Evolutionary conservation across 2,113 vertebrate species (phyloP).

Genomic region (Scytalopus superciliaris): DNA sequence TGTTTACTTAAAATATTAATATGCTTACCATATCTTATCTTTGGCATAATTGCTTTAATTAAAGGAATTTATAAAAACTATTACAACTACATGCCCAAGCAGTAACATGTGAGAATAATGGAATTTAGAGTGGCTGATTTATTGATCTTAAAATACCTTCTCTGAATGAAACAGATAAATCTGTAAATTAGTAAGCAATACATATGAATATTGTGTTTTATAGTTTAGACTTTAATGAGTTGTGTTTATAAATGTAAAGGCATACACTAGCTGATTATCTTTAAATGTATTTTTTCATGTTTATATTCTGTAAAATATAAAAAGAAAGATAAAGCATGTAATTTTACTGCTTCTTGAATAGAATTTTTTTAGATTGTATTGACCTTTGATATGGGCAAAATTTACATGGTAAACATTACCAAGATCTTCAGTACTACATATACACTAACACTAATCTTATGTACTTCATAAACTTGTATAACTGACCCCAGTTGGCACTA

Average conservation of each 20-base stretch:
- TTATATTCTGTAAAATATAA: background rate
- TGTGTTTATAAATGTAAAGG: background rate
- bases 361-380: background rate
- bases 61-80: conserved; percentile 12
- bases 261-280: background rate
- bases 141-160: background rate
- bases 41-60: conserved; percentile 40
- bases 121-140: background rate
- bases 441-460: background rate
- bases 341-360: background rate
- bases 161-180: background rate
- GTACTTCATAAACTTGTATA: background rate
- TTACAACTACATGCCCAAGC: background rate
- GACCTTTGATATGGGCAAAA: background rate
- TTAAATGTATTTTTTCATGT: background rate
- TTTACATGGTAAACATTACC: background rate
- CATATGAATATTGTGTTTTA: background rate
- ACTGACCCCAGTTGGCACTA: background rate
- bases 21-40: conserved; percentile 17
- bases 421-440: background rate
- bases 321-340: background rate
- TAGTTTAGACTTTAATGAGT: background rate
- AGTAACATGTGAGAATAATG: background rate
- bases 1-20: conserved; percentile 44
- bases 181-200: background rate